These are phyloP conservation scores for Coelopa pilipes DNA, from an alignment of 2,888 invertebrate genomes.

Conservation along the genomic window DNA sequence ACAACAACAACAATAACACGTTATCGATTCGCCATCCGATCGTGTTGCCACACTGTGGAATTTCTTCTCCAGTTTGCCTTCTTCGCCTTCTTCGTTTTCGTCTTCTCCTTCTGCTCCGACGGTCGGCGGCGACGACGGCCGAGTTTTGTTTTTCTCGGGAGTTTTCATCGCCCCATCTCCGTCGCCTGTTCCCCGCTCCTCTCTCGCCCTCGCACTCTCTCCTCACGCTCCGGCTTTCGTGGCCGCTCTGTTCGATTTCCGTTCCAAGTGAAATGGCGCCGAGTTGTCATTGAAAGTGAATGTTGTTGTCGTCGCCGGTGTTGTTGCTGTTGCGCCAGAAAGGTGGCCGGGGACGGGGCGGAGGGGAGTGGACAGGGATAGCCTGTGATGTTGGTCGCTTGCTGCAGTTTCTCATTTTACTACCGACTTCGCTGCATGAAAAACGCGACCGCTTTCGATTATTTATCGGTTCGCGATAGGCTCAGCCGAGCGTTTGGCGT, in stretches of 20 bases:
- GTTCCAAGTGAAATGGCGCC: too few relatives aligned
- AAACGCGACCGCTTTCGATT: too few relatives aligned
- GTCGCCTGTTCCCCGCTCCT: slow-evolving; percentile 11
- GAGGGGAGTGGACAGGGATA: too few relatives aligned
- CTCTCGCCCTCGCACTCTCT: neutral
- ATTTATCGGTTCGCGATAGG: too few relatives aligned
- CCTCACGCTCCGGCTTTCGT: too few relatives aligned
- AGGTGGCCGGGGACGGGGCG: too few relatives aligned
- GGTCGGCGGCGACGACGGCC: too few relatives aligned
- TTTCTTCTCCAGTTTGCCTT: slow-evolving; percentile 31
- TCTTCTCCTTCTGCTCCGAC: neutral
- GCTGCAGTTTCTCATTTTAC: neutral
- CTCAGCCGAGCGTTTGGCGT: too few relatives aligned
- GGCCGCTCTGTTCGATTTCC: too few relatives aligned
- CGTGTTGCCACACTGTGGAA: slow-evolving; percentile 33
- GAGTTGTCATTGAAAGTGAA: slow-evolving; percentile 34
- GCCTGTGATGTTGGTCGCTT: slow-evolving; percentile 11
- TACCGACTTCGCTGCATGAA: neutral
- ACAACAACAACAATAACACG: slow-evolving; percentile 21
- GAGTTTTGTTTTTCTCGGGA: too few relatives aligned
- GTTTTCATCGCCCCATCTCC: too few relatives aligned
- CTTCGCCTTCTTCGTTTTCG: too few relatives aligned
- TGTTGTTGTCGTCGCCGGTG: slow-evolving; percentile 28
- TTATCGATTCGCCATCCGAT: slow-evolving; percentile 4
- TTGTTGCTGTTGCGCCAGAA: slow-evolving; percentile 25